A percentile compares a stretch with the other conserved stretches of the same genome.
phyloP scores from a whole-genome alignment of 1,140 invertebrate species.

The Saccostrea echinata region DNA sequence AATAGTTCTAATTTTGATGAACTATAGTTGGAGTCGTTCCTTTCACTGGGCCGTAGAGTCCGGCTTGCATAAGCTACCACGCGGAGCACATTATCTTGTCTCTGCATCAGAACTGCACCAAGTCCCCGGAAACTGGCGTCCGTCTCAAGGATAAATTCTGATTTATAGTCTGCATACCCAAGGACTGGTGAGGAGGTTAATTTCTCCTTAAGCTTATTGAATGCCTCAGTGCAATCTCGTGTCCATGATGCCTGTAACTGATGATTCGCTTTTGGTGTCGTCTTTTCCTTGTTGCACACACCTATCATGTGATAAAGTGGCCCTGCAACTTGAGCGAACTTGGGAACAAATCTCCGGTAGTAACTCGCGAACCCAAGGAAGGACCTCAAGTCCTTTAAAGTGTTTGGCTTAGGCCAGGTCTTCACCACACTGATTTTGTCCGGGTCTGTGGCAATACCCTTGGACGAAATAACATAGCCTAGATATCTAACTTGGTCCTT shows the following conservation, averaged over 20 bases:
- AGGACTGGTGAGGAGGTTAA: slow-evolving; percentile 51
- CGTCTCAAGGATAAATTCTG: slow-evolving; percentile 60
- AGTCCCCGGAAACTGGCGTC: slow-evolving; percentile 65
- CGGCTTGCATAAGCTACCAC: slow-evolving; percentile 40
- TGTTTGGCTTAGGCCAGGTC: slow-evolving; percentile 47
- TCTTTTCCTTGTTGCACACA: background rate
- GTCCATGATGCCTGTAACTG: slow-evolving; percentile 9
- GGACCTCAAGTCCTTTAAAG: slow-evolving; percentile 39
- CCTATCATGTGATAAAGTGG: slow-evolving; percentile 13
- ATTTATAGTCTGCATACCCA: slow-evolving; percentile 51
- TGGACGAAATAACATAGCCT: background rate
- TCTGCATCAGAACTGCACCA: slow-evolving; percentile 66
- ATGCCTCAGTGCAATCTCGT: background rate
- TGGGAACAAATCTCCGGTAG: slow-evolving; percentile 34
- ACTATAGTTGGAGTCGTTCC: slow-evolving; percentile 54
- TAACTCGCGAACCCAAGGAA: slow-evolving; percentile 62
- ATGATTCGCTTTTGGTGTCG: background rate
- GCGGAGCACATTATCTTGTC: background rate
- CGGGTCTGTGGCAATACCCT: slow-evolving; percentile 42
- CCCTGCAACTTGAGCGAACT: slow-evolving; percentile 38
- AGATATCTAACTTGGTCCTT: slow-evolving; percentile 40
- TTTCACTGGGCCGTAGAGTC: slow-evolving; percentile 40
- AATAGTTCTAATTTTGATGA: slow-evolving; percentile 53
- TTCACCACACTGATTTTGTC: slow-evolving; percentile 48
- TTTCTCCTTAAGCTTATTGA: slow-evolving; percentile 41